Evolutionary conservation across 2,113 vertebrate species (phyloP).

Genomic region (Myotis lucifugus): DNA sequence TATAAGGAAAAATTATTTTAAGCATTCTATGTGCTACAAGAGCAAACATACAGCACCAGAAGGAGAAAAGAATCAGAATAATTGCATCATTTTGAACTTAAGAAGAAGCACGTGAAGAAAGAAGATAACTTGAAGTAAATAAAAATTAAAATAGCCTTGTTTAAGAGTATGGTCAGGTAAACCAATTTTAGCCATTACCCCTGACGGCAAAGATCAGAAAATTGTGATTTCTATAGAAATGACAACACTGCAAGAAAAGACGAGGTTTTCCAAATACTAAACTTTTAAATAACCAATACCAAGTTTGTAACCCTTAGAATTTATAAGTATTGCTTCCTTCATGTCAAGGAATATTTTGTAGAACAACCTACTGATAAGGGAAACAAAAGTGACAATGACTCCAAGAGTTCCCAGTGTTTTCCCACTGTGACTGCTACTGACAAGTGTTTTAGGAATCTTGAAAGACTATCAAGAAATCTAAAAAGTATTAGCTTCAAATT

Average conservation of each 20-base stretch:
- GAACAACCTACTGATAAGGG: background rate
- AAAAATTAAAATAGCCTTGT: background rate
- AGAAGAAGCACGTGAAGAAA: background rate
- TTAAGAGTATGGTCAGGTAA: background rate
- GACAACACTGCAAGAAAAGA: background rate
- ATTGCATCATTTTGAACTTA: background rate
- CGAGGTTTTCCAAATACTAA: background rate
- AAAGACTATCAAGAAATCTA: constrained; percentile 78
- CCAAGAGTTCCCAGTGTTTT: constrained; percentile 63
- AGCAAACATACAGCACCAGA: background rate
- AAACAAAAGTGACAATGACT: background rate
- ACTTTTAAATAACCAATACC: background rate
- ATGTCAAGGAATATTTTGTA: background rate
- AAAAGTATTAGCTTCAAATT: constrained; percentile 76
- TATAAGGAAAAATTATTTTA: background rate
- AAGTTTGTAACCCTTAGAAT: background rate
- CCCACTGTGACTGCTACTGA: constrained; percentile 73
- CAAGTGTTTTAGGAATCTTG: constrained; percentile 78
- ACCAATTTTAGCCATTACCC: background rate
- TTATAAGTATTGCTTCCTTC: background rate
- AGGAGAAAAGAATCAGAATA: background rate
- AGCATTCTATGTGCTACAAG: background rate
- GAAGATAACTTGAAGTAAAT: background rate
- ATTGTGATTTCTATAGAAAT: background rate
- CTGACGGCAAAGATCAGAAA: background rate